Conservation (phyloP, 2,113 vertebrate genomes). For the Fulica atra region DNA sequence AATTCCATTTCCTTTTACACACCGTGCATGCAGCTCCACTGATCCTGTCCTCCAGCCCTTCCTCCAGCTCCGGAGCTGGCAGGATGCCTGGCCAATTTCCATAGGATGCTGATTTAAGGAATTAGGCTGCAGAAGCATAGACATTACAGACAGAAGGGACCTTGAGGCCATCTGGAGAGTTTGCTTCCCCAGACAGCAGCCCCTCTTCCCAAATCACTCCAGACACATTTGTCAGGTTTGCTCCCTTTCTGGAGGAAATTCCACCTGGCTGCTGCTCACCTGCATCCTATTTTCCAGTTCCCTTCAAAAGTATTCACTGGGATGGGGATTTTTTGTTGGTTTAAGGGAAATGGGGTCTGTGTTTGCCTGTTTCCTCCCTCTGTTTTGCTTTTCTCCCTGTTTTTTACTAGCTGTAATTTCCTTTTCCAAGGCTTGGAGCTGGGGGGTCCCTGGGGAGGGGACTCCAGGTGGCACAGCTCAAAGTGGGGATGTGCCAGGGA, state of each 20-base stretch:
- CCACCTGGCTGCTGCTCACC: background rate
- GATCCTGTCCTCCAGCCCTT: background rate
- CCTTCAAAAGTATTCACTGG: background rate
- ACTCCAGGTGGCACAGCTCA: accelerated
- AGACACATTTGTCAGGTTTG: background rate
- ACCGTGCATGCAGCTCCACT: background rate
- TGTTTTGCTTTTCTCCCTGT: background rate
- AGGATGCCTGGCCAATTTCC: background rate
- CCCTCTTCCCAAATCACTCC: background rate
- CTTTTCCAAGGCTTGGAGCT: background rate
- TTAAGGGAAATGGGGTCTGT: background rate
- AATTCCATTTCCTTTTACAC: background rate
- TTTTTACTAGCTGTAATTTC: background rate
- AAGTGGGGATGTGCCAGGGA: background rate
- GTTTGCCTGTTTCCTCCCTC: accelerated
- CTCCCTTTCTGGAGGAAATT: background rate
- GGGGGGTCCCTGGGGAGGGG: background rate
- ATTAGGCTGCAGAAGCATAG: background rate
- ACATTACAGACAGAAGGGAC: background rate
- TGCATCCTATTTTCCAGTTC: background rate
- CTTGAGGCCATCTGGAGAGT: constrained; percentile 18
- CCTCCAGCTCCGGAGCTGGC: background rate
- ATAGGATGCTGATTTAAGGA: background rate
- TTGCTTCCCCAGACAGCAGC: background rate
- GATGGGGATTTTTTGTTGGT: background rate